Base-by-base conservation (phyloP, 2,113 vertebrate genomes). In the Lagopus leucura region DNA sequence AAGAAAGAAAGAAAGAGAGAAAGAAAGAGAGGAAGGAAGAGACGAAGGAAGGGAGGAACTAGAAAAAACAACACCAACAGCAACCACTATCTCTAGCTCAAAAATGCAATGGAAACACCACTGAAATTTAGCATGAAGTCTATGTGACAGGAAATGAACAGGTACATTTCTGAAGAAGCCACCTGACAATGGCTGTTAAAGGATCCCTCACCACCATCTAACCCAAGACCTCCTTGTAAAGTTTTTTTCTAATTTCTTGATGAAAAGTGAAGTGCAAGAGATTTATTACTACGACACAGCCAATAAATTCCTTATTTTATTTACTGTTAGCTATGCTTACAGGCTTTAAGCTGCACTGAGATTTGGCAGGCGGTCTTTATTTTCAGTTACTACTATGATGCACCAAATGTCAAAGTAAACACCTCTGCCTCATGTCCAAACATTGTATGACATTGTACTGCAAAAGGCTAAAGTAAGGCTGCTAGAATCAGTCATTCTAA, bases 31-130 rank as follows among this genome's bases (percentile, higher is more conserved):
- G 11, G 6, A 28, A 74, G 47, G 30, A 6, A 5, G 14, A 6
- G 15, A 16, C 1, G 8, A 19, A 19, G 43, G 6, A 6, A 7
- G 13, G 11, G 32, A 74, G 52, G n/a, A 8, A 18, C 21, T 22
- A 13, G 12, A 25, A 12, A 50, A 50, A 50, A 50, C 7, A 50
- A 52, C 47, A 47, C 45, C 45, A 52, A 52, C 25, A 52, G 22
- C 27, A 28, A 15, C 52, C 5, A 38, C 11, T 24, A 6, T 11
- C 0, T 0, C 6, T 86, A 54, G 7, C 5, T 32, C 58, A 70
- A 84, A 80, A 48, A 30, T 0, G 0, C 18, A 52, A 45, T 24
- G 8, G 6, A 64, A 42, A 30, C 17, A 38, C 50, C 54, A 19
- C 28, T 34, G 40, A 38, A 34, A 45, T 79, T 82, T 57, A 73